Conservation (phyloP, 2,113 vertebrate species). For the Eira barbara region DNA sequence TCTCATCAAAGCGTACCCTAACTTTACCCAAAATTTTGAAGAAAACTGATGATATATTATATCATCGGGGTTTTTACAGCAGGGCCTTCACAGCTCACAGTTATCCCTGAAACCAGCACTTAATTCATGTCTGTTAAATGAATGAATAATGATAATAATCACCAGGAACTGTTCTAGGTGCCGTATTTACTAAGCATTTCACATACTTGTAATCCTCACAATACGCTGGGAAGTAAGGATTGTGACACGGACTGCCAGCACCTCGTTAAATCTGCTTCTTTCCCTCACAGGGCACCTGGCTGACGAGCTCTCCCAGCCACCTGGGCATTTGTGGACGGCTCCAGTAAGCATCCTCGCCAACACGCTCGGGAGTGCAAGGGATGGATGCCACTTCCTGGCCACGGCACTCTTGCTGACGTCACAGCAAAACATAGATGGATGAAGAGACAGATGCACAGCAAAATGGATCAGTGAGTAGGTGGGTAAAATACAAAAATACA, state of each 20-base stretch:
- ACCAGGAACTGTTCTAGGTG: not conserved
- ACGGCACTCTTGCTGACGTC: not conserved
- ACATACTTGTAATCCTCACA: not conserved
- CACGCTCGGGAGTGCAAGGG: not conserved
- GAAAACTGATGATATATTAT: not conserved
- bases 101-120: not conserved
- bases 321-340: not conserved
- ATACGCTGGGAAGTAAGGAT: not conserved
- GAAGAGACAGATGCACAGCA: not conserved
- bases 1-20: not conserved
- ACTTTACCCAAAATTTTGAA: not conserved
- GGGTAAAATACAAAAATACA: too few species aligned
- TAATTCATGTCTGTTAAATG: not conserved
- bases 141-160: not conserved
- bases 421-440: not conserved
- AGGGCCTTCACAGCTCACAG: not conserved
- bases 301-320: not conserved
- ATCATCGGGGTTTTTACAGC: not conserved
- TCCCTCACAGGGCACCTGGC: too few species aligned
- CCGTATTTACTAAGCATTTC: not conserved
- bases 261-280: not conserved
- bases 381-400: not conserved
- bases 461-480: not conserved
- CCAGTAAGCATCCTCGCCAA: not conserved
- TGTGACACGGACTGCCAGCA: not conserved